Base-by-base conservation (phyloP, 2,888 invertebrate species). In the Yponomeuta cagnagella region DNA sequence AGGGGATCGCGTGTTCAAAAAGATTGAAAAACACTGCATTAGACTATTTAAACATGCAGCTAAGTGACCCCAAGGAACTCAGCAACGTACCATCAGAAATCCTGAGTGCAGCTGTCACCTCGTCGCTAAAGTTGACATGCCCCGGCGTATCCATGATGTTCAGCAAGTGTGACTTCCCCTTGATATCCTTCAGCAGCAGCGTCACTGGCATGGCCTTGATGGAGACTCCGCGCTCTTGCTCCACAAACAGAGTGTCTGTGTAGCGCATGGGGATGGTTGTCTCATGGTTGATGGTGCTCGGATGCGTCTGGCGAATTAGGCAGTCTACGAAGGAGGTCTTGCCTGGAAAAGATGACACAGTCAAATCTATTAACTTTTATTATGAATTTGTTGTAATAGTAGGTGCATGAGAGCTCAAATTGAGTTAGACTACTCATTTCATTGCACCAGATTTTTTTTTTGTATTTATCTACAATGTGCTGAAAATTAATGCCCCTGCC, bases 51-150 rank as follows among this genome's bases (percentile, higher is more conserved):
- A 43, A 43, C 8, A 43, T 43, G 5, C 5, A 43, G 43, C 43
- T 1, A 43, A 43, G 8, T 8, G 33, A 33, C 43, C 43, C 6
- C 5, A 43, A 43, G 6, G 65, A n/a, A 70, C 66, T 30, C 31
- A 67, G 30, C 12, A 58, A 73, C 81, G 80, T 77, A 92, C 94
- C 94, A 82, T 96, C 96, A 69, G 95, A 95, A 75, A 99, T 93
- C 73, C 99, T 94, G 93, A 98, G 96, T 0, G 99, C 98, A 4
- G 99, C 99, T 0, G 99, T 98, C 3, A 97, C 98, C 91, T 99
- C 99, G 90, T 99, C 99, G 48, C 99, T 99, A 86, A 99, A 99
- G 86, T 99, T 99, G 0, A 99, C 99, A 92, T 99, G 99, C 1
- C 99, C 97, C 0, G 97, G 99, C 0, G 99, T 98, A 82, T 99